A percentile compares a stretch with the other conserved stretches of the same genome.
Conservation (phyloP, 1,140 invertebrate genomes). For the Zaprionus taronus region DNA sequence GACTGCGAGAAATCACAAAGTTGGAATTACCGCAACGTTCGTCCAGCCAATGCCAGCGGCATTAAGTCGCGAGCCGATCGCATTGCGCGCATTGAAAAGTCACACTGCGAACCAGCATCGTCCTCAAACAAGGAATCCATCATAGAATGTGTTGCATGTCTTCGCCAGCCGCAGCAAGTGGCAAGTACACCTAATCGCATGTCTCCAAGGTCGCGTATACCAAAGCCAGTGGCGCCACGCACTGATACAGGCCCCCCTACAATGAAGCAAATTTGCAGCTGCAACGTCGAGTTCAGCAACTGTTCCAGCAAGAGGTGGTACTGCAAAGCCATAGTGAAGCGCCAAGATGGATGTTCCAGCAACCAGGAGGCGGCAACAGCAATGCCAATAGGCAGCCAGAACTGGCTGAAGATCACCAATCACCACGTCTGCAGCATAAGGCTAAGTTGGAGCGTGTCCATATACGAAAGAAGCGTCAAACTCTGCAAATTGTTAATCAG, state of each 20-base stretch:
- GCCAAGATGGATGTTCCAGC: constrained; percentile 59
- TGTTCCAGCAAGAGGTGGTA: constrained; percentile 46
- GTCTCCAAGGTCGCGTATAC: constrained; percentile 41
- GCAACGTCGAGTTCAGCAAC: constrained; percentile 47
- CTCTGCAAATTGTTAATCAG: constrained; percentile 70
- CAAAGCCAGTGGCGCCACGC: constrained; percentile 30
- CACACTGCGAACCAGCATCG: constrained; percentile 28
- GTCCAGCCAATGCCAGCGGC: constrained; percentile 32
- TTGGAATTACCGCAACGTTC: constrained; percentile 61
- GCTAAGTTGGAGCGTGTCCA: constrained; percentile 67
- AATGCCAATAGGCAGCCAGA: not conserved
- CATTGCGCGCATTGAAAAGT: constrained; percentile 68
- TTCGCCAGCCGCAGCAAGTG: constrained; percentile 30
- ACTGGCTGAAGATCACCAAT: constrained; percentile 23
- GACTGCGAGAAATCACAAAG: constrained; percentile 64
- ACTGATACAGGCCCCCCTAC: constrained; percentile 21
- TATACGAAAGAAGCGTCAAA: constrained; percentile 75
- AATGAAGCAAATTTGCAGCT: constrained; percentile 50
- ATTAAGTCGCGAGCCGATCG: constrained; percentile 71
- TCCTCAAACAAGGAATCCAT: not conserved
- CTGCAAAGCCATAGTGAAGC: constrained; percentile 16
- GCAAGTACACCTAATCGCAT: not conserved
- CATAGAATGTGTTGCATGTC: constrained; percentile 20
- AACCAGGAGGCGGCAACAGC: not conserved
- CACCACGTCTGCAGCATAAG: constrained; percentile 37